Base-by-base conservation (phyloP, 2,888 invertebrate species). In the Chouioia cunea region DNA sequence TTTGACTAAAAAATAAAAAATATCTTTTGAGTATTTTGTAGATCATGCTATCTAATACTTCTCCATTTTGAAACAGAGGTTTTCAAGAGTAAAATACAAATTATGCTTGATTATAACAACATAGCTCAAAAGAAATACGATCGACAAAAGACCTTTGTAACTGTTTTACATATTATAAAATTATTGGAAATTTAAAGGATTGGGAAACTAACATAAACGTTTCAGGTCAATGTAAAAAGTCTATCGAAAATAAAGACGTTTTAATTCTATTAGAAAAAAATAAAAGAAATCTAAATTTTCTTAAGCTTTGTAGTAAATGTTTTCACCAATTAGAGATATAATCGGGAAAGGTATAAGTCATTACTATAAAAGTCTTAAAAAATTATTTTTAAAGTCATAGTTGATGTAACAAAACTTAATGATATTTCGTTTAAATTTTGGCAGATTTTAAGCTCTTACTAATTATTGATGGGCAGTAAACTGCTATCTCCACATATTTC, bases 311-410 rank as follows among this genome's bases (percentile, higher is more conserved):
- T 58, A 54, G 16, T 20, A 68, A 50, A 44, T 68, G 65, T 54
- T 65, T 62, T 59, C 60, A 68, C 36, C 47, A 63, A 44, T 20
- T 62, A 27, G n/a, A n/a, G n/a, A n/a, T n/a, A n/a, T n/a, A n/a
- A n/a, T n/a, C n/a, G 67, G 59, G 15, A 72, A 43, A 52, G 68
- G 72, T 27, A 65, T 50, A 60, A 27, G 10, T 47, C 65, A 70
- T 48, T 14, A 15, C 43, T 70, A 53, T 27, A 63, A 72, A 36
- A 63, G 15, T 14, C n/a, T 36, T 27, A 43, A 22, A 44, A 52
- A 48, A 58, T 63, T 50, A 4, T 27, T 27, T 4, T 27, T 27
- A 27, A 27, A 27, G 6, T 6, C n/a, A n/a, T 27, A 54, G 20
- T 22, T 15, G 22, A 15, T n/a, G n/a, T n/a, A n/a, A n/a, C n/a